Evolutionary conservation across 2,888 invertebrate genomes (phyloP).

Genomic region (Argynnis bischoffii): DNA sequence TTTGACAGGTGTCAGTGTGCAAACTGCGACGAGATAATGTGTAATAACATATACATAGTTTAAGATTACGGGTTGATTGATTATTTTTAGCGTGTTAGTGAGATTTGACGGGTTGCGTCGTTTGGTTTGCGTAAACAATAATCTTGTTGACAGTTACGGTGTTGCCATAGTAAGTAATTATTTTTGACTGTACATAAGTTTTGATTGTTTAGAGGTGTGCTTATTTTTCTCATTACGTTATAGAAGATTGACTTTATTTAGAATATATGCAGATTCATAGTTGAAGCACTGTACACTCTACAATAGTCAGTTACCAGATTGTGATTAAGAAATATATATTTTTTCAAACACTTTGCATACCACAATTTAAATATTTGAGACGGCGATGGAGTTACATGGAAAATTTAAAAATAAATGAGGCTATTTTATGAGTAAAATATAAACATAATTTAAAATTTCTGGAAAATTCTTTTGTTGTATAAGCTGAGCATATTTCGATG

Average conservation of each 20-base stretch:
- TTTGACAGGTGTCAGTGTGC: conserved; percentile 28
- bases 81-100: conserved; percentile 69
- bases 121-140: conserved; percentile 69
- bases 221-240: conserved; percentile 60
- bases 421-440: conserved; percentile 39
- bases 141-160: conserved; percentile 78
- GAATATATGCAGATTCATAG: conserved; percentile 48
- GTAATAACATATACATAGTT: conserved; percentile 33
- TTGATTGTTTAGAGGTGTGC: conserved; percentile 72
- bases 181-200: conserved; percentile 79
- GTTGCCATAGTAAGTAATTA: conserved; percentile 80
- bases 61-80: conserved; percentile 50
- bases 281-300: conserved; percentile 63
- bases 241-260: conserved; percentile 48
- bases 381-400: conserved; percentile 34
- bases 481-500: conserved; percentile 25
- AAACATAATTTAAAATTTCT: conserved; percentile 27
- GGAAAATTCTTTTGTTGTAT: conserved; percentile 18
- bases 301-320: conserved; percentile 79
- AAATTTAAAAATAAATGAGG: conserved; percentile 40
- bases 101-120: conserved; percentile 62
- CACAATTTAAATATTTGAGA: conserved; percentile 45
- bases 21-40: conserved; percentile 32
- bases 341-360: conserved; percentile 65
- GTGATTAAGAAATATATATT: conserved; percentile 68